Percentiles rank a stretch among this genome's conserved stretches.
phyloP scores from a whole-genome alignment of 2,113 vertebrate genomes.

The Phaetusa simplex region DNA sequence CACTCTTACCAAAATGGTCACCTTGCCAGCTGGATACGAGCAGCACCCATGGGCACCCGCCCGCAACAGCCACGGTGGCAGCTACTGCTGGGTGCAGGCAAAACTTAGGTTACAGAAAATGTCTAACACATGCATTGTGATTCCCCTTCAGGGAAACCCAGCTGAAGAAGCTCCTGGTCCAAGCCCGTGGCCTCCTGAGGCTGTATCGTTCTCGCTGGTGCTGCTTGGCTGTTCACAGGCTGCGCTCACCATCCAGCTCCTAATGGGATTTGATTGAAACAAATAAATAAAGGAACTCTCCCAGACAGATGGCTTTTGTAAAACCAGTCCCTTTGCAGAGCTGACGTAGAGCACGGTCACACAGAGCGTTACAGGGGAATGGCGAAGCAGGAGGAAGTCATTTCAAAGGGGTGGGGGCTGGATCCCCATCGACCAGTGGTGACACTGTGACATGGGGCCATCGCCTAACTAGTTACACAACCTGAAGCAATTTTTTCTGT shows the following conservation, averaged over 20 bases:
- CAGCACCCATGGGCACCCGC: not conserved
- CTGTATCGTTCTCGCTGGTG: fast-evolving
- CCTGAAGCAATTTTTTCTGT: not conserved
- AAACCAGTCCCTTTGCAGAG: not conserved
- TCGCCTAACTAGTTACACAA: not conserved
- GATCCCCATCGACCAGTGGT: not conserved
- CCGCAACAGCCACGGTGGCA: fast-evolving
- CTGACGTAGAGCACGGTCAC: not conserved
- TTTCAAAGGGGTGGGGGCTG: not conserved
- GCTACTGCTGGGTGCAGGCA: not conserved
- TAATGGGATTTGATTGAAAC: not conserved
- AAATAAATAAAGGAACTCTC: not conserved
- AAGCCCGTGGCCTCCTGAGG: not conserved
- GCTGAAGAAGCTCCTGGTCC: not conserved
- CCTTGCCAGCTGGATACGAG: not conserved
- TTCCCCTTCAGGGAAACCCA: fast-evolving
- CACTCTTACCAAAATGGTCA: not conserved
- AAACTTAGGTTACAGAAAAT: not conserved
- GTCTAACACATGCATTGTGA: too few species aligned
- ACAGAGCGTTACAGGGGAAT: not conserved
- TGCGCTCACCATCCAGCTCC: not conserved
- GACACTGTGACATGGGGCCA: not conserved
- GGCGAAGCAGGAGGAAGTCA: not conserved
- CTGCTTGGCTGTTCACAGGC: not conserved
- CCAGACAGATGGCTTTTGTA: not conserved